Conservation (phyloP, 2,888 invertebrate species). For the Hyposoter didymator region DNA sequence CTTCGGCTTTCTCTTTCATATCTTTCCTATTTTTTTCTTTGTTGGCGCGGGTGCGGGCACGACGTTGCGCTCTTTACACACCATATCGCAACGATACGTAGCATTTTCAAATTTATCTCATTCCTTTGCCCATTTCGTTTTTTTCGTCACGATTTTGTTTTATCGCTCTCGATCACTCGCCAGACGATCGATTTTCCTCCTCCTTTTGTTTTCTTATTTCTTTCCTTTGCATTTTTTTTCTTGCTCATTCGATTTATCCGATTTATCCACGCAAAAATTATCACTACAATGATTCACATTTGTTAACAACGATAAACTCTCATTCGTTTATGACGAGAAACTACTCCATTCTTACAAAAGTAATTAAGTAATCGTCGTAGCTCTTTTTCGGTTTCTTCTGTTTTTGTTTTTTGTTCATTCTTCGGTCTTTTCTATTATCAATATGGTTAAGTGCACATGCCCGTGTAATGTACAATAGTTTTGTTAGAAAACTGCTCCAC, state of each 20-base stretch:
- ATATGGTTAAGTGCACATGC: slow-evolving; percentile 62
- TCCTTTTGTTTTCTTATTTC: neutral
- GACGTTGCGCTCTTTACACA: slow-evolving; percentile 18
- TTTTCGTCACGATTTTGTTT: slow-evolving; percentile 10
- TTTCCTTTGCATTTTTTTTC: slow-evolving; percentile 8
- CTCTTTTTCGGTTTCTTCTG: slow-evolving; percentile 38
- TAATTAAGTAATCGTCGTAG: slow-evolving; percentile 57
- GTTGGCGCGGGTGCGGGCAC: neutral
- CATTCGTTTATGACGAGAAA: slow-evolving; percentile 42
- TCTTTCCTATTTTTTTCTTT: neutral
- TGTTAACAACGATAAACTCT: slow-evolving; percentile 46
- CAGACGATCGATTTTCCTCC: slow-evolving; percentile 30
- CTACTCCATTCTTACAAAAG: slow-evolving; percentile 57
- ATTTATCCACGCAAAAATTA: slow-evolving; percentile 19
- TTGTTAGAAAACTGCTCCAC: slow-evolving; percentile 32
- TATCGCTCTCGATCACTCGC: slow-evolving; percentile 59
- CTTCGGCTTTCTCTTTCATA: neutral
- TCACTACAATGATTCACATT: slow-evolving; percentile 48
- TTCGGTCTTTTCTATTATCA: slow-evolving; percentile 13
- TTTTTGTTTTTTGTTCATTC: neutral
- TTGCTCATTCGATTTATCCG: neutral
- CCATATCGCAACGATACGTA: slow-evolving; percentile 68
- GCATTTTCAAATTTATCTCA: slow-evolving; percentile 68
- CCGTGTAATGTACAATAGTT: slow-evolving; percentile 58
- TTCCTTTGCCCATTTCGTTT: neutral